A percentile compares a stretch with the other conserved stretches of the same genome.
Evolutionary conservation across 1,140 invertebrate species (phyloP).

Genomic region (Capitella teleta): DNA sequence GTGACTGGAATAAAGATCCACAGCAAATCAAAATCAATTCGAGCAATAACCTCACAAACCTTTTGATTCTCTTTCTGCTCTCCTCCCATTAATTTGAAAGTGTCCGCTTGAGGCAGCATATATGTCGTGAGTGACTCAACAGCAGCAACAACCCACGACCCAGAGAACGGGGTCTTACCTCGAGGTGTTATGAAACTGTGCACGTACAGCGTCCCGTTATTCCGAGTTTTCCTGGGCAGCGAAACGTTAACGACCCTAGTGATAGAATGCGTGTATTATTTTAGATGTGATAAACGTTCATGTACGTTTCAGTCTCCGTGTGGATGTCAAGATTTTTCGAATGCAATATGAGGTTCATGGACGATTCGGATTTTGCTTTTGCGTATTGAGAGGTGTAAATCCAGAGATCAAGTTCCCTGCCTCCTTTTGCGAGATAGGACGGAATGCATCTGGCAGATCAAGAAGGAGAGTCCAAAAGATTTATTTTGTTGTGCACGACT

Average conservation of each 20-base stretch:
- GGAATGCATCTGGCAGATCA: not conserved
- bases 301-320: not conserved
- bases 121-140: constrained; percentile 56
- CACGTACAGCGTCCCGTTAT: constrained; percentile 65
- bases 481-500: constrained; percentile 37
- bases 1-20: not conserved
- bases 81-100: constrained; percentile 59
- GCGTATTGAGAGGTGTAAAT: not conserved
- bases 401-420: not conserved
- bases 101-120: constrained; percentile 56
- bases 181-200: constrained; percentile 37
- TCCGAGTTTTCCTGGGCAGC: constrained; percentile 55
- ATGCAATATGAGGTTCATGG: too few relatives aligned
- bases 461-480: constrained; percentile 18
- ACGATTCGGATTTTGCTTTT: too few relatives aligned
- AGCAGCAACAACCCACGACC: constrained; percentile 40
- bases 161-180: constrained; percentile 18
- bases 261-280: constrained; percentile 11
- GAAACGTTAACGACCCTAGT: constrained; percentile 46
- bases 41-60: not conserved
- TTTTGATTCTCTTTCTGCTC: not conserved
- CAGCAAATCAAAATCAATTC: not conserved
- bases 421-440: not conserved
- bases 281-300: constrained; percentile 4
- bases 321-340: not conserved